A percentile compares a stretch with the other conserved stretches of the same genome.
These are phyloP conservation scores for Parauchenoglanis ngamensis DNA, from an alignment of 2,797 vertebrate genomes.

Conservation along the genomic window DNA sequence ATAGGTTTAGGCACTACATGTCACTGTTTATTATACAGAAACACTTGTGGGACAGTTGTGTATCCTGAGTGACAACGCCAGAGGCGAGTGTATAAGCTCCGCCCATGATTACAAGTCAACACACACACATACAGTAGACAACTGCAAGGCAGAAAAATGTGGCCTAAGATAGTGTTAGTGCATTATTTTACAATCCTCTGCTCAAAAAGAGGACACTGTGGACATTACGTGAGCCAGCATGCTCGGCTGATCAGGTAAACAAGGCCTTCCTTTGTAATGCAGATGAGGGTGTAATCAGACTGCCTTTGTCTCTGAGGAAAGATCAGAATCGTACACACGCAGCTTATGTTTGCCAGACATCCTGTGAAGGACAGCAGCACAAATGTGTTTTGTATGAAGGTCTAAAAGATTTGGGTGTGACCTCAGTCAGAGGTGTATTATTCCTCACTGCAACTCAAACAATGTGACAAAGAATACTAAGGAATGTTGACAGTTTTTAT, in stretches of 20 bases:
- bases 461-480: background rate
- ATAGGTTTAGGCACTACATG: background rate
- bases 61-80: constrained; percentile 38
- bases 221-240: constrained; percentile 63
- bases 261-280: constrained; percentile 76
- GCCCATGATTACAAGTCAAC: background rate
- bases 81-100: background rate
- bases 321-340: constrained; percentile 70
- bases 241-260: constrained; percentile 71
- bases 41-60: constrained; percentile 22
- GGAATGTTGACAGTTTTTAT: background rate
- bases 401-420: constrained; percentile 54
- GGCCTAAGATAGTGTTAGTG: background rate
- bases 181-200: constrained; percentile 54
- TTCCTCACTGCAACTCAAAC: background rate
- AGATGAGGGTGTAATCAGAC: constrained; percentile 78
- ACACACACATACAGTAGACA: background rate
- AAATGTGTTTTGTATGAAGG: constrained; percentile 69
- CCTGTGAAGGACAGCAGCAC: constrained; percentile 70
- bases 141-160: background rate
- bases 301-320: constrained; percentile 72
- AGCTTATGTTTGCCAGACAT: constrained; percentile 69
- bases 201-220: constrained; percentile 61
- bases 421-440: constrained; percentile 3
- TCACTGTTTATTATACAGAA: constrained; percentile 23